Percentiles rank a stretch among this genome's conserved stretches.
phyloP scores from a whole-genome alignment of 2,888 invertebrate species.

The Gymnoscelis rufifasciata region DNA sequence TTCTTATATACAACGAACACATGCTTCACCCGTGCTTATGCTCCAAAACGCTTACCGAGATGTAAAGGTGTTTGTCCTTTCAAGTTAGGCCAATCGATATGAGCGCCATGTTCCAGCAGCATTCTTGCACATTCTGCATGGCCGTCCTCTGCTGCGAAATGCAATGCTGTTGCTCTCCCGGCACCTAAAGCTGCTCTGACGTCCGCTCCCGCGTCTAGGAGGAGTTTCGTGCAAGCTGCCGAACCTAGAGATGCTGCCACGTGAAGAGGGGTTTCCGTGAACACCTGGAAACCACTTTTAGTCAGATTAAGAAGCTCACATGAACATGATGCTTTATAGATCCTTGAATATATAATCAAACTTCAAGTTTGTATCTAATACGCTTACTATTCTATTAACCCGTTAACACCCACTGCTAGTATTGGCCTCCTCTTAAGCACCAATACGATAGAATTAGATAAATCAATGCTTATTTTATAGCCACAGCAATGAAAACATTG shows the following conservation, averaged over 20 bases:
- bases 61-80: constrained; percentile 91
- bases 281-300: constrained; percentile 83
- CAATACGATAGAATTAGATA: too few relatives aligned
- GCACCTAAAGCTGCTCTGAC: constrained; percentile 85
- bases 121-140: constrained; percentile 87
- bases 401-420: too few relatives aligned
- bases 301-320: too few relatives aligned
- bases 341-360: neutral
- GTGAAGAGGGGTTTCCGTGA: constrained; percentile 91
- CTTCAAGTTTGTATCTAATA: too few relatives aligned
- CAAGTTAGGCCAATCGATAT: constrained; percentile 85
- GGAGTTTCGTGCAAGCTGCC: constrained; percentile 82
- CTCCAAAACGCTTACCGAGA: constrained; percentile 60
- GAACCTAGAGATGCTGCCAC: constrained; percentile 88
- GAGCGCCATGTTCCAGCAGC: constrained; percentile 86
- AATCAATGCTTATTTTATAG: too few relatives aligned
- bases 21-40: too few relatives aligned
- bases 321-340: too few relatives aligned
- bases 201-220: constrained; percentile 89
- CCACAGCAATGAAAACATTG: neutral
- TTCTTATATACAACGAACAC: too few relatives aligned
- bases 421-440: too few relatives aligned
- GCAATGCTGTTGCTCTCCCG: constrained; percentile 87
- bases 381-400: too few relatives aligned
- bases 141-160: constrained; percentile 93